These are phyloP conservation scores for Pyrocephalus nanus DNA, from an alignment of 2,797 vertebrate species.

Conservation along the genomic window DNA sequence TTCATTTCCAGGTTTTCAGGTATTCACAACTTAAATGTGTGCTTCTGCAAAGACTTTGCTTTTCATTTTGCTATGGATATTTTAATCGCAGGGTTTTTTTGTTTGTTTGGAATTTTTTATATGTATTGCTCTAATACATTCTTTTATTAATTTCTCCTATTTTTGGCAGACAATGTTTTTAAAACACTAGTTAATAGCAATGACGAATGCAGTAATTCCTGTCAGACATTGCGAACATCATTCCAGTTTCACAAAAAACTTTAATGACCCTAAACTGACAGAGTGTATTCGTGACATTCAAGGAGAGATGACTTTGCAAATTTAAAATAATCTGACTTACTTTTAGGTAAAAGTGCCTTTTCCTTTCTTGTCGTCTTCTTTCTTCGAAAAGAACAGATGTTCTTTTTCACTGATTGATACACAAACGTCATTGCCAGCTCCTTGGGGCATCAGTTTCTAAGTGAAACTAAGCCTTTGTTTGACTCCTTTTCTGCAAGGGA, in stretches of 20 bases:
- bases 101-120: not conserved
- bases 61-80: not conserved
- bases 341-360: not conserved
- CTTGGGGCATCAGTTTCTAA: not conserved
- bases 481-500: not conserved
- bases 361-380: not conserved
- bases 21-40: not conserved
- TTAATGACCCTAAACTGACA: not conserved
- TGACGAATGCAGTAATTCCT: not conserved
- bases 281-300: not conserved
- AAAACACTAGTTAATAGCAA: not conserved
- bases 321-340: not conserved
- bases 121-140: not conserved
- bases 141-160: not conserved
- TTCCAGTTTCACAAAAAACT: not conserved
- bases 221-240: not conserved
- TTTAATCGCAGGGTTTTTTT: not conserved
- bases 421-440: not conserved
- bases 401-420: not conserved
- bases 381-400: not conserved
- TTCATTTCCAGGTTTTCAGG: not conserved
- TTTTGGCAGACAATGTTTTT: not conserved
- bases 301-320: not conserved
- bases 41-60: not conserved
- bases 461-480: not conserved